Conservation (phyloP, 2,888 invertebrate genomes). For the Nomada ruficornis region DNA sequence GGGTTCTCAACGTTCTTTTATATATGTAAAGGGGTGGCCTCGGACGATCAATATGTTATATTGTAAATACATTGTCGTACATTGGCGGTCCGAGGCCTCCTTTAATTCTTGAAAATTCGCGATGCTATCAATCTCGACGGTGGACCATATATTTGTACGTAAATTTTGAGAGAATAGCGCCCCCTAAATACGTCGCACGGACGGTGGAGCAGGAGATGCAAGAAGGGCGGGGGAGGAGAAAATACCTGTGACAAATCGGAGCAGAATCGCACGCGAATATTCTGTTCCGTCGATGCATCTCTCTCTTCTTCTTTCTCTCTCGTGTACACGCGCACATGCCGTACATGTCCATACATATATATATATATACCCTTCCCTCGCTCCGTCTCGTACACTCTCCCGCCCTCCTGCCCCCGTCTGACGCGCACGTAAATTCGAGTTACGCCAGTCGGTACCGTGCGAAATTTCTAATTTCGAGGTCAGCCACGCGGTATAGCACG, state of each 20-base stretch:
- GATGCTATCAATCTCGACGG: conserved; percentile 6
- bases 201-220: conserved; percentile 12
- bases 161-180: conserved; percentile 22
- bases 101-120: neutral
- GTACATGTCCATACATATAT: neutral
- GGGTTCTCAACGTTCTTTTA: too few relatives aligned
- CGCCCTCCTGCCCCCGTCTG: neutral
- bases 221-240: neutral
- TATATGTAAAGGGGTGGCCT: too few relatives aligned
- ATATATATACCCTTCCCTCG: neutral
- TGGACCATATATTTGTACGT: conserved; percentile 9
- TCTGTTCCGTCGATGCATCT: conserved; percentile 31
- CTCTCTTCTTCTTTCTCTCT: conserved; percentile 5
- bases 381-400: neutral
- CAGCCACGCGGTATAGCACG: conserved; percentile 58
- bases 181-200: conserved; percentile 3
- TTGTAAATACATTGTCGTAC: too few relatives aligned
- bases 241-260: conserved; percentile 44
- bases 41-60: too few relatives aligned
- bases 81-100: too few relatives aligned
- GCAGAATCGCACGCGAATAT: conserved; percentile 39
- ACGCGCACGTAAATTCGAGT: conserved; percentile 53
- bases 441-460: conserved; percentile 48
- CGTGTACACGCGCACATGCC: neutral
- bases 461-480: conserved; percentile 71